Evolutionary conservation across 2,888 invertebrate species (phyloP).

Genomic region (Pinctada fucata): DNA sequence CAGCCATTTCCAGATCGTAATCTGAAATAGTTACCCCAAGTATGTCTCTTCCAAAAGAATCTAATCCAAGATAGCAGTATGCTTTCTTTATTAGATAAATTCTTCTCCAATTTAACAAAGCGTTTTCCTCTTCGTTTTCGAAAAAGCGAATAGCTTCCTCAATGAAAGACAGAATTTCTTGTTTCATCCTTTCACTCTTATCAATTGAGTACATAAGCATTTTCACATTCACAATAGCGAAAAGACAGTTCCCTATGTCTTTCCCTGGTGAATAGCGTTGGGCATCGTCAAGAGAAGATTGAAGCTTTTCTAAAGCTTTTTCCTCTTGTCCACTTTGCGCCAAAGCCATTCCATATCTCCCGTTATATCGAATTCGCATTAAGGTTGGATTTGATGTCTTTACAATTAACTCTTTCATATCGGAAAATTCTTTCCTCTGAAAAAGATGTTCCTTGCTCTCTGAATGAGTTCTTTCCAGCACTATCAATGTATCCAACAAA

Average conservation of each 20-base stretch:
- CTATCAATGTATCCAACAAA: slow-evolving; percentile 22
- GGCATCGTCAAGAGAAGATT: slow-evolving; percentile 17
- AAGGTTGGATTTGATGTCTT: slow-evolving; percentile 30
- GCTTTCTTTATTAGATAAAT: slow-evolving; percentile 28
- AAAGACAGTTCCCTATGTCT: slow-evolving; percentile 31
- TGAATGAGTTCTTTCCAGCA: slow-evolving; percentile 18
- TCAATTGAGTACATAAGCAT: slow-evolving; percentile 15
- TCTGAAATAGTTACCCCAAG: slow-evolving; percentile 4
- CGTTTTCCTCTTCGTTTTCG: slow-evolving; percentile 21
- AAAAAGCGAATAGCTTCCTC: slow-evolving; percentile 23
- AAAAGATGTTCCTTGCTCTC: slow-evolving; percentile 6
- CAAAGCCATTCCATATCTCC: slow-evolving; percentile 24
- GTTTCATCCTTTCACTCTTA: slow-evolving; percentile 3
- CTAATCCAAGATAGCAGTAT: slow-evolving; percentile 25
- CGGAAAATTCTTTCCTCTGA: slow-evolving; percentile 14
- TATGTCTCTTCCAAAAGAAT: slow-evolving; percentile 14
- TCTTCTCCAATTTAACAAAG: slow-evolving; percentile 21
- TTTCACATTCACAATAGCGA: slow-evolving; percentile 31
- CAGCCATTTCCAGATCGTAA: slow-evolving; percentile 12
- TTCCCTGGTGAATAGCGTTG: slow-evolving; percentile 14
- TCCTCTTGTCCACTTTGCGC: slow-evolving; percentile 17
- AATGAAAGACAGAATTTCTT: slow-evolving; percentile 15
- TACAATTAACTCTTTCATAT: slow-evolving; percentile 25
- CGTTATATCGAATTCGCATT: slow-evolving; percentile 14
- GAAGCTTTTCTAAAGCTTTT: slow-evolving; percentile 14